These are phyloP conservation scores for Babyrousa celebensis DNA, from an alignment of 2,797 vertebrate species.

Conservation along the genomic window DNA sequence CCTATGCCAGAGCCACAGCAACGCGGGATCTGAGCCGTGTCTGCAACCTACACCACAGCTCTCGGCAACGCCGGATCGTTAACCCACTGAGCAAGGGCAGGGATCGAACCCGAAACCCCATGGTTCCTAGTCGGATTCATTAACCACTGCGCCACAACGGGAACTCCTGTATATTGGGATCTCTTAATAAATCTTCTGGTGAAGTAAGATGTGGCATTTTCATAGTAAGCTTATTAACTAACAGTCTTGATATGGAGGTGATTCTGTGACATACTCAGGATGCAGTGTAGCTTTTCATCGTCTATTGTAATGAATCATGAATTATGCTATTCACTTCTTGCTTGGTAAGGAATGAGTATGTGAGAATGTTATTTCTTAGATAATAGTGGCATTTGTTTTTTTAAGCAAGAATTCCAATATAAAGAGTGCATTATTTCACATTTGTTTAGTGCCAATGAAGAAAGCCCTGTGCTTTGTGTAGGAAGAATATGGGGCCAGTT, in stretches of 20 bases:
- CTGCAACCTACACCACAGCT: too few species aligned
- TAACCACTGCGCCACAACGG: too few species aligned
- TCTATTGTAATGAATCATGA: constrained; percentile 25
- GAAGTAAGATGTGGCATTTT: constrained; percentile 48
- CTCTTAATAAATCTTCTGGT: constrained; percentile 54
- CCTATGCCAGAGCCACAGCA: too few species aligned
- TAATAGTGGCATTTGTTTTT: constrained; percentile 70
- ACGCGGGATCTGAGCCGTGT: too few species aligned
- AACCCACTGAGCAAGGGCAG: too few species aligned
- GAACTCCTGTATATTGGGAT: not conserved
- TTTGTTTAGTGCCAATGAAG: constrained; percentile 19
- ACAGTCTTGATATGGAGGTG: not conserved
- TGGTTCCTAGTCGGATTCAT: too few species aligned
- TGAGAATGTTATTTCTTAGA: constrained; percentile 52
- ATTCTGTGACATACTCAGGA: not conserved
- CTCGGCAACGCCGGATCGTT: too few species aligned
- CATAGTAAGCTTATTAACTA: not conserved
- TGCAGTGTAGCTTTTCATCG: not conserved
- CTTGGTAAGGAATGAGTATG: constrained; percentile 42
- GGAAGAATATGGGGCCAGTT: not conserved
- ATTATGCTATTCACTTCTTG: constrained; percentile 11
- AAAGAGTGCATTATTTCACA: constrained; percentile 62
- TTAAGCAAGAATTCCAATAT: constrained; percentile 40
- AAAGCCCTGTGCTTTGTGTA: constrained; percentile 19
- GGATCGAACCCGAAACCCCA: too few species aligned